Evolutionary conservation across 2,797 vertebrate genomes (phyloP).

Genomic region (Falco naumanni): DNA sequence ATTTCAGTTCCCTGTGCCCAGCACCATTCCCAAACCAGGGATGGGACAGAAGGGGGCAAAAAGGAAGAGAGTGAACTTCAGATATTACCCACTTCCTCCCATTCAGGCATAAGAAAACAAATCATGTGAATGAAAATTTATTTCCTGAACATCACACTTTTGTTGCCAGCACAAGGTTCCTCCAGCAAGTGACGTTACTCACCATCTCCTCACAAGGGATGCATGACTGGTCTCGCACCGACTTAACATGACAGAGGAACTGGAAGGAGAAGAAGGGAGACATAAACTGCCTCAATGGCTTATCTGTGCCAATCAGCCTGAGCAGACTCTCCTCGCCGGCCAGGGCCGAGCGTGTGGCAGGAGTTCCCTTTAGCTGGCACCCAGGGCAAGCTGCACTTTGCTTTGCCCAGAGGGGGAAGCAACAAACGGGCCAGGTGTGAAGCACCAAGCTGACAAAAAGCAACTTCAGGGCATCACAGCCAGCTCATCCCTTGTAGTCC

Average conservation of each 20-base stretch:
- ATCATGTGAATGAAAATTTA: not conserved
- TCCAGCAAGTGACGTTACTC: not conserved
- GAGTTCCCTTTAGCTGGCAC: not conserved
- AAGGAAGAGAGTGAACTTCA: not conserved
- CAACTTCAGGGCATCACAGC: not conserved
- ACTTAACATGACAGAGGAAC: constrained; percentile 88
- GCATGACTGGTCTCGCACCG: constrained; percentile 82
- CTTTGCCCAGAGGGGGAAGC: not conserved
- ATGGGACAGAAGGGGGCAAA: not conserved
- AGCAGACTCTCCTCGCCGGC: rapidly evolving
- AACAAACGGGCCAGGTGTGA: not conserved
- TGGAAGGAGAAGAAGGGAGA: constrained; percentile 61
- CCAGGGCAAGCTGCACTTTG: not conserved
- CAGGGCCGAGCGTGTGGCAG: not conserved
- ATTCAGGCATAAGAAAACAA: not conserved
- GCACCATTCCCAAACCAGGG: not conserved
- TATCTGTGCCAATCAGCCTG: not conserved
- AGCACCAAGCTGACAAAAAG: not conserved
- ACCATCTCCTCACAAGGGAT: constrained; percentile 92
- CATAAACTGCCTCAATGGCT: not conserved
- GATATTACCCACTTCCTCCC: not conserved
- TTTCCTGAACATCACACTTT: not conserved
- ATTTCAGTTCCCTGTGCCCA: not conserved
- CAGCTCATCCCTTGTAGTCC: not conserved
- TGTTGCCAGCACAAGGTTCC: not conserved